These are phyloP conservation scores for Leptothorax acervorum DNA, from an alignment of 2,888 invertebrate genomes.

Conservation along the genomic window DNA sequence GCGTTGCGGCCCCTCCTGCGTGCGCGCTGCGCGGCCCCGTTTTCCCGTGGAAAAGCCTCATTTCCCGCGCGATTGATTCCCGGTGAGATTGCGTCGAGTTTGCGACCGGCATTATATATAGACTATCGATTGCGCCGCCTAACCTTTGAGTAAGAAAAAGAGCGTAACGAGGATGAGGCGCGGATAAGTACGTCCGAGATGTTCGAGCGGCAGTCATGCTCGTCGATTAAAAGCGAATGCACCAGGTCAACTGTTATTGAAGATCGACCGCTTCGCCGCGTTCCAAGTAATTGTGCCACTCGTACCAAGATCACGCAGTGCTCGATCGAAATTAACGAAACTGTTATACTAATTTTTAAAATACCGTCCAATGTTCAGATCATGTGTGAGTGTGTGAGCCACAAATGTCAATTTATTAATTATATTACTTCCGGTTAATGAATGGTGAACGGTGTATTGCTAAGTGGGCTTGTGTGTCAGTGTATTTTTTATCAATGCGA, in stretches of 20 bases:
- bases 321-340: not conserved
- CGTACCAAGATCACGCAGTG: slow-evolving; percentile 32
- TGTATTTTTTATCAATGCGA: not conserved
- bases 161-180: slow-evolving; percentile 39
- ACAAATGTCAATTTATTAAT: not conserved
- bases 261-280: slow-evolving; percentile 33
- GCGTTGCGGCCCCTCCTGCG: slow-evolving; percentile 10
- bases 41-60: slow-evolving; percentile 39
- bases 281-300: slow-evolving; percentile 10
- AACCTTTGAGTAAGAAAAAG: slow-evolving; percentile 65
- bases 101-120: slow-evolving; percentile 53
- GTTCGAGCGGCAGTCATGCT: slow-evolving; percentile 46
- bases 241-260: slow-evolving; percentile 53
- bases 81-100: slow-evolving; percentile 43
- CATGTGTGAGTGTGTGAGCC: not conserved
- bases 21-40: slow-evolving; percentile 32
- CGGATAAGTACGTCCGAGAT: slow-evolving; percentile 38
- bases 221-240: slow-evolving; percentile 54
- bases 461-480: not conserved
- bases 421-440: not conserved
- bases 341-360: not conserved
- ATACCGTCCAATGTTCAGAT: not conserved
- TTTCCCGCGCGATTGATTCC: slow-evolving; percentile 66
- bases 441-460: not conserved
- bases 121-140: slow-evolving; percentile 68